Conservation (phyloP, 2,797 vertebrate species). For the Podargus strigoides region DNA sequence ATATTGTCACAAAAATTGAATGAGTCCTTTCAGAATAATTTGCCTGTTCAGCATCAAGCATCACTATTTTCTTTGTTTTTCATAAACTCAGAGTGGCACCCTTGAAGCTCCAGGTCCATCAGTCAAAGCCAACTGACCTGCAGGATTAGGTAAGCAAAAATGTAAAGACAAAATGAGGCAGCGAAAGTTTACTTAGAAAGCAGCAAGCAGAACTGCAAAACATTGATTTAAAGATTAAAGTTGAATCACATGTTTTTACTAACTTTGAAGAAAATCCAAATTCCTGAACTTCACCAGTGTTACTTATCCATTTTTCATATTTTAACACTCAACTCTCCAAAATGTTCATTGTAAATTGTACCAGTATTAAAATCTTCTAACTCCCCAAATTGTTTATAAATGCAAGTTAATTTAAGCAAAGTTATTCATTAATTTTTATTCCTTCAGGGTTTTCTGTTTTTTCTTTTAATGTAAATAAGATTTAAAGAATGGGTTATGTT, state of each 20-base stretch:
- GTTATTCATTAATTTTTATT: background rate
- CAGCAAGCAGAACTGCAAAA: background rate
- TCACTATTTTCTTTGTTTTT: background rate
- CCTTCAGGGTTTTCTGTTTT: fast-evolving
- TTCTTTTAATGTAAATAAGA: background rate
- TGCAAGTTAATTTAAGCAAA: background rate
- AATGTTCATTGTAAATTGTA: background rate
- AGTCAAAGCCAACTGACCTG: background rate
- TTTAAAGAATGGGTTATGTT: too few relatives aligned
- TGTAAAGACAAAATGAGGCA: background rate
- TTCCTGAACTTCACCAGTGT: too few relatives aligned
- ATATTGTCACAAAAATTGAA: background rate
- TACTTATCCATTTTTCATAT: background rate
- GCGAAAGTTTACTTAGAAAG: background rate
- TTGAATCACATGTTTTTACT: background rate
- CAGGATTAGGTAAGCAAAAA: background rate
- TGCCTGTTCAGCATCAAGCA: background rate
- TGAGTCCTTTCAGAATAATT: background rate
- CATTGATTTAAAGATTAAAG: background rate
- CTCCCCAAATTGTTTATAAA: background rate
- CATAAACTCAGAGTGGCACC: background rate
- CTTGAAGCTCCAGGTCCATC: background rate
- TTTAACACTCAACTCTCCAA: background rate
- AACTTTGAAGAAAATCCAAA: background rate
- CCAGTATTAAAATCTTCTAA: background rate